Evolutionary conservation across 2,113 vertebrate genomes (phyloP), one percentile per base, ranked within the genome.

Genomic region (Zosterops hypoxanthus): DNA sequence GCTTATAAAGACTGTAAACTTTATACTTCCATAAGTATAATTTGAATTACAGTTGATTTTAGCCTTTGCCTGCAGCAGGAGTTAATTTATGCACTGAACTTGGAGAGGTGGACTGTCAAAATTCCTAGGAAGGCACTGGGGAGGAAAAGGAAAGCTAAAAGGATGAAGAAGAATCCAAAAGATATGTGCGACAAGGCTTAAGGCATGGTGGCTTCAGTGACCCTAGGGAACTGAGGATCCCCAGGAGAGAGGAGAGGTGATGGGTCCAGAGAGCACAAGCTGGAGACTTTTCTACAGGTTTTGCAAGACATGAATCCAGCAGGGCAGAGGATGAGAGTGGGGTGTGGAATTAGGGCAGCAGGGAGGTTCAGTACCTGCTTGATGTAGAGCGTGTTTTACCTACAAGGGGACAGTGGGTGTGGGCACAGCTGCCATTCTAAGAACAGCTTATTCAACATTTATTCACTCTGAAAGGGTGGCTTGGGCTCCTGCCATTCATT

Each of bases 171-270:
- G 39, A 78, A 66, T 39, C 24, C 13, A 17, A 75, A 75, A 24
- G 12, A 14, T 33, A 19, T 0, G 1, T 41, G 19, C 5, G 2
- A 57, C 9, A 36, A 57, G 25, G 20, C 22, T 75, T 44, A 36
- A 85, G 80, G 57, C 25, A 23, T 1, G 0, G 23, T 64, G 49
- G 33, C 26, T 91, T 76, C 26, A n/a, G 39, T 52, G 15, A 64
- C 28, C 2, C 34, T 31, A 21, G 29, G 52, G 39, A 85, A 26
- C 39, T 75, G 39, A 53, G 50, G 31, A 55, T 71, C 53, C 44
- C 29, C 6, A 22, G 46, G 28, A 63, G 29, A 59, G 12, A 6
- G 11, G 39, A 65, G n/a, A 77, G 31, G 12, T 52, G 41, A 26
- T 55, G 14, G 28, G 26, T 77, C 34, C 18, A 42, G 39, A 47